Percentiles rank a stretch among this genome's conserved stretches.
phyloP scores from a whole-genome alignment of 1,140 invertebrate species.

The Anthonomus grandis region DNA sequence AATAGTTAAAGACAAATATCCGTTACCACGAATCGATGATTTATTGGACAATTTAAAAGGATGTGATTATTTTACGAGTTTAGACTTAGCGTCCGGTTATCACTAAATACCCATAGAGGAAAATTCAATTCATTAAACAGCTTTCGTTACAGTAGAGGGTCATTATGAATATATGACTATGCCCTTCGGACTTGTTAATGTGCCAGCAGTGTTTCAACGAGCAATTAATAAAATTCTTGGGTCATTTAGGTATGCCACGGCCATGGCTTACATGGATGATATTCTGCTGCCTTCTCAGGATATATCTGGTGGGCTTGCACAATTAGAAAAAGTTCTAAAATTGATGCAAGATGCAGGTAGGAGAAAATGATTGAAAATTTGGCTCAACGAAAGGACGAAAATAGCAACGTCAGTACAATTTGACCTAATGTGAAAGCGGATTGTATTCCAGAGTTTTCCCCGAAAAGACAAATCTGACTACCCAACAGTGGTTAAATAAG shows the following conservation, averaged over 20 bases:
- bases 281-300: no score
- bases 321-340: no score
- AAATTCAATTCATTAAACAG: slow-evolving; percentile 34
- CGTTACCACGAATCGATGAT: slow-evolving; percentile 39
- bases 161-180: slow-evolving; percentile 51
- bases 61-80: slow-evolving; percentile 29
- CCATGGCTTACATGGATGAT: slow-evolving; percentile 32
- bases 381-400: no score
- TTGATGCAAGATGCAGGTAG: no score
- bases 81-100: slow-evolving; percentile 46
- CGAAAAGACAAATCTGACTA: no score
- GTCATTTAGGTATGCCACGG: slow-evolving; percentile 25
- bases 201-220: slow-evolving; percentile 24
- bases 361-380: no score
- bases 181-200: slow-evolving; percentile 37
- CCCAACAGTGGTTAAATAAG: no score
- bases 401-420: no score
- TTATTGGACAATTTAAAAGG: slow-evolving; percentile 28
- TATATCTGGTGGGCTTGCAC: no score
- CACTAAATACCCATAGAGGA: slow-evolving; percentile 36
- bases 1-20: slow-evolving; percentile 41
- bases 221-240: slow-evolving; percentile 36
- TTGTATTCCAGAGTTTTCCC: no score
- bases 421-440: no score
- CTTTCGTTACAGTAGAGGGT: slow-evolving; percentile 34